Evolutionary conservation across 2,888 invertebrate genomes (phyloP).

Genomic region (Tipula lateralis): DNA sequence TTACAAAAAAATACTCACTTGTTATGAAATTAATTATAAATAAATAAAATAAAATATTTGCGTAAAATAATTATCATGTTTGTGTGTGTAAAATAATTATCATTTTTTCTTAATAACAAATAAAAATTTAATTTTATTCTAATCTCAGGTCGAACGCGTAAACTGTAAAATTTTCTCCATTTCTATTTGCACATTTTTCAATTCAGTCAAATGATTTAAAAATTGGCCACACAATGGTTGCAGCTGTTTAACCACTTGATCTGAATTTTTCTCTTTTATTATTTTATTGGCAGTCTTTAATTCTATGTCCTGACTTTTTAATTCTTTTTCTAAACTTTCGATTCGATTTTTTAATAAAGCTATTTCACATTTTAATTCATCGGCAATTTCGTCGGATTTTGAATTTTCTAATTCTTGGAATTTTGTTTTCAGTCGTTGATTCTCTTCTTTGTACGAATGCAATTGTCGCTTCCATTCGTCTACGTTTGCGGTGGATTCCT

Average conservation of each 20-base stretch:
- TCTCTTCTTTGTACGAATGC: conserved; percentile 87
- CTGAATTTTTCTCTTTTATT: conserved; percentile 54
- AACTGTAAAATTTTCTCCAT: conserved; percentile 49
- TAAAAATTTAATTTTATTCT: conserved; percentile 29
- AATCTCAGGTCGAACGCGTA: conserved; percentile 31
- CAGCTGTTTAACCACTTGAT: conserved; percentile 61
- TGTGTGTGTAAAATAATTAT: background rate
- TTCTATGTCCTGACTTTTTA: conserved; percentile 80
- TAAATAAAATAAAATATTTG: background rate
- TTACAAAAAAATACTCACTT: background rate
- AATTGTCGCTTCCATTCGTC: conserved; percentile 98
- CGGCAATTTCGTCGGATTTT: conserved; percentile 60
- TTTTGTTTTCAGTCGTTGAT: conserved; percentile 72
- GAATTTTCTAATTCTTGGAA: conserved; percentile 67
- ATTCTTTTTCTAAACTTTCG: conserved; percentile 74
- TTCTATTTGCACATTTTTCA: conserved; percentile 48
- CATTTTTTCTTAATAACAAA: conserved; percentile 29
- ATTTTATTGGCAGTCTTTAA: conserved; percentile 55
- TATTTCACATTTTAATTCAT: conserved; percentile 70
- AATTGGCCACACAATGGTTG: conserved; percentile 46
- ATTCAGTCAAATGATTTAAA: conserved; percentile 46
- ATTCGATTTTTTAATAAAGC: conserved; percentile 71
- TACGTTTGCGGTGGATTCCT: conserved; percentile 88
- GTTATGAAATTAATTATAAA: background rate
- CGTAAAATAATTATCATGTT: background rate